Evolutionary conservation across 92 coral and sea anemone genomes (phyloP).

Genomic region (Siderastrea siderea): DNA sequence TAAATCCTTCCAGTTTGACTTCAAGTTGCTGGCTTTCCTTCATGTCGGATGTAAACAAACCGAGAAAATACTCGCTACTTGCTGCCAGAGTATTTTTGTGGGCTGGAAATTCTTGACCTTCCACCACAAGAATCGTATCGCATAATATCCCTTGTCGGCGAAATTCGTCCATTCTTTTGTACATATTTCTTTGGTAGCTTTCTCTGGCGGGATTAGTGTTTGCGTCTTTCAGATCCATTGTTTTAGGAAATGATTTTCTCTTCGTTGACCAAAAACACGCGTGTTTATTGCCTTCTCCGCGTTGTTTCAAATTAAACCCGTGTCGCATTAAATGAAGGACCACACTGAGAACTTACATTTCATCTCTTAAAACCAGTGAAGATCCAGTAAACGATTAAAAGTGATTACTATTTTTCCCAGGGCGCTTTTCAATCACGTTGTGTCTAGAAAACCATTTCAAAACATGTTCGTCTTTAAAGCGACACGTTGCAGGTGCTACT

Average conservation of each 20-base stretch:
- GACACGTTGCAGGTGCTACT: slow-evolving; percentile 50
- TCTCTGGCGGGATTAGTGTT: slow-evolving; percentile 11
- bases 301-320: not conserved
- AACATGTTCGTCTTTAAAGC: not conserved
- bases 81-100: slow-evolving; percentile 95
- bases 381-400: not conserved
- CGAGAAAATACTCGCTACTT: slow-evolving; percentile 88
- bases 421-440: not conserved
- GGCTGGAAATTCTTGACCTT: slow-evolving; percentile 83
- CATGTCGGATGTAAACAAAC: slow-evolving; percentile 93
- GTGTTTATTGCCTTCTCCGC: not conserved
- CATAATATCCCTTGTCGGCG: slow-evolving; percentile 86
- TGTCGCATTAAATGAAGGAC: not conserved
- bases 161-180: slow-evolving; percentile 75
- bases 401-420: not conserved
- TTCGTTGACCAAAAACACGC: not conserved
- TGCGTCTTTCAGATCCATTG: slow-evolving; percentile 26
- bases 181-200: slow-evolving; percentile 67
- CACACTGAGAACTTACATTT: not conserved
- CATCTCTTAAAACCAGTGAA: not conserved
- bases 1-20: slow-evolving; percentile 81
- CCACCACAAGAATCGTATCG: slow-evolving; percentile 85
- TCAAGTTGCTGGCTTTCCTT: slow-evolving; percentile 72
- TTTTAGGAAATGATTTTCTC: not conserved
- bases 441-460: slow-evolving; percentile 28